Conservation (phyloP, 2,113 vertebrate genomes). For the Prinia subflava region DNA sequence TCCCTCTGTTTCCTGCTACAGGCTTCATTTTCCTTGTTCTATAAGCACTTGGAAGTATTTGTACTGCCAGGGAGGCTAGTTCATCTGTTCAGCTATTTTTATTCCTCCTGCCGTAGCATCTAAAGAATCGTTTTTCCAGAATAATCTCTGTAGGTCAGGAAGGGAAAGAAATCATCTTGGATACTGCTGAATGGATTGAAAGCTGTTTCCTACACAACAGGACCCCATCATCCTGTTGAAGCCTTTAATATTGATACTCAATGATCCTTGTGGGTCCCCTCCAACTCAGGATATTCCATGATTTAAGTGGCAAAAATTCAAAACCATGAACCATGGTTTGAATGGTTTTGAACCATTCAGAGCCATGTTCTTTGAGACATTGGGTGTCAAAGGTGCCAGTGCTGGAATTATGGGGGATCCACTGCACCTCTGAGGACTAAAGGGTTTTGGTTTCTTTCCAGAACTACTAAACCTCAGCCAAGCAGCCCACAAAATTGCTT, state of each 20-base stretch:
- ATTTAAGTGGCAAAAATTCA: neutral
- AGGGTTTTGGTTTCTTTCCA: neutral
- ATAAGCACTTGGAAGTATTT: neutral
- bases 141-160: neutral
- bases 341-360: too few species aligned
- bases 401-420: neutral
- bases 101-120: neutral
- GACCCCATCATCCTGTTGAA: neutral
- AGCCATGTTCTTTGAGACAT: neutral
- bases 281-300: neutral
- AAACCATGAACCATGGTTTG: neutral
- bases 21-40: neutral
- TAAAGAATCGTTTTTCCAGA: constrained; percentile 1
- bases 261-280: neutral
- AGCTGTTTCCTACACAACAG: neutral
- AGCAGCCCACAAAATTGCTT: neutral
- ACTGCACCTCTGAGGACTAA: neutral
- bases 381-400: neutral
- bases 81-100: constrained; percentile 15
- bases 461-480: neutral
- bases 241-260: neutral
- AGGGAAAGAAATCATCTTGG: neutral
- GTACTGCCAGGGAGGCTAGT: neutral
- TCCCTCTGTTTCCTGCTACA: constrained; percentile 40
- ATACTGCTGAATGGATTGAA: neutral